phyloP scores from a whole-genome alignment of 2,888 invertebrate species.

The Mechanitis mazaeus region DNA sequence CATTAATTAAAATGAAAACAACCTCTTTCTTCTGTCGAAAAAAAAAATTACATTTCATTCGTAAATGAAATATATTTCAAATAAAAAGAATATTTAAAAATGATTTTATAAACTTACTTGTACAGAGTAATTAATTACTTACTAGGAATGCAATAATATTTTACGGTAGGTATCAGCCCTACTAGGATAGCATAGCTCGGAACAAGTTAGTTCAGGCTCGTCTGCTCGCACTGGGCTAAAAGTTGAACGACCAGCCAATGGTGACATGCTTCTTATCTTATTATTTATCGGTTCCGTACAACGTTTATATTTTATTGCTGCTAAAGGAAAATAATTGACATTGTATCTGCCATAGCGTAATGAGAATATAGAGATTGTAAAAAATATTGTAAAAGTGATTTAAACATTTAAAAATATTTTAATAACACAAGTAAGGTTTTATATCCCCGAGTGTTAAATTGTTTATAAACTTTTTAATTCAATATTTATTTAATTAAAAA shows the following conservation, averaged over 20 bases:
- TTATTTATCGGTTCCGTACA: constrained; percentile 17
- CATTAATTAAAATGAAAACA: too few relatives aligned
- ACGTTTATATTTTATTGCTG: constrained; percentile 15
- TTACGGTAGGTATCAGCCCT: constrained; percentile 32
- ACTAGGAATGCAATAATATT: constrained; percentile 36
- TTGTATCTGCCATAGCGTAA: constrained; percentile 4
- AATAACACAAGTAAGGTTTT: not conserved
- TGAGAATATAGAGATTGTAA: not conserved
- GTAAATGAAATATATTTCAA: too few relatives aligned
- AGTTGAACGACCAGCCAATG: constrained; percentile 45
- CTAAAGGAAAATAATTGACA: constrained; percentile 11
- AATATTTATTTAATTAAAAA: constrained; percentile 1
- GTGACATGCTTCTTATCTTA: constrained; percentile 22
- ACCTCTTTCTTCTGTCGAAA: too few relatives aligned
- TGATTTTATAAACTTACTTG: too few relatives aligned
- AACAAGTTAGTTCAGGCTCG: constrained; percentile 35
- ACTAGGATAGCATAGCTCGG: constrained; percentile 33
- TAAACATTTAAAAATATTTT: not conserved
- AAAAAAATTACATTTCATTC: too few relatives aligned
- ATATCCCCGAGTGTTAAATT: not conserved
- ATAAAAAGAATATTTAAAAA: not conserved
- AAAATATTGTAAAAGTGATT: too few relatives aligned
- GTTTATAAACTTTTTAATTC: not conserved
- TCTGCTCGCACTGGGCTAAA: constrained; percentile 52
- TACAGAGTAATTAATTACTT: not conserved